phyloP scores from a whole-genome alignment of 2,113 vertebrate genomes.

The Heterotis niloticus region DNA sequence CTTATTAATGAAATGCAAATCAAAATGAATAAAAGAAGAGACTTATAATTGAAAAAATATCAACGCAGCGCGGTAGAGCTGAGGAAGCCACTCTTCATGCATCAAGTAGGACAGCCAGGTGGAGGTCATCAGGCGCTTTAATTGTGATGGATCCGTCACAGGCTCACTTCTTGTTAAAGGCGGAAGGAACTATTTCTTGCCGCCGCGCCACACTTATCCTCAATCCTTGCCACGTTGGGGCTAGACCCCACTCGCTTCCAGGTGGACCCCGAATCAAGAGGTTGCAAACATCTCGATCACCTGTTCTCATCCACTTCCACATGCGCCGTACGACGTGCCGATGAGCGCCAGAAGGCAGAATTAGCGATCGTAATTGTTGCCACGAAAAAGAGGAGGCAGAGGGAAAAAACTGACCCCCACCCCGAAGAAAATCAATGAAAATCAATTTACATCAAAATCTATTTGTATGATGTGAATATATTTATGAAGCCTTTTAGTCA shows the following conservation, averaged over 20 bases:
- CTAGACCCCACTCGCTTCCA: background rate
- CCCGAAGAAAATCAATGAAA: background rate
- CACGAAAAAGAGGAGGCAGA: background rate
- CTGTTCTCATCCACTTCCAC: too few species aligned
- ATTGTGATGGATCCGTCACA: slow-evolving; percentile 75
- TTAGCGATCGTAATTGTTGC: background rate
- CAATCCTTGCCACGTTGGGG: too few species aligned
- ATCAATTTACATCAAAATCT: background rate
- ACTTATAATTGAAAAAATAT: slow-evolving; percentile 14
- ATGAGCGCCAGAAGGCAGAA: background rate
- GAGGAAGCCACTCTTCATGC: slow-evolving; percentile 21
- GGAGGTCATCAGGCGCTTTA: slow-evolving; percentile 64
- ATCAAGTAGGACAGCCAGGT: slow-evolving; percentile 32
- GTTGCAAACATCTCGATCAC: too few species aligned
- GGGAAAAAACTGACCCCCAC: background rate
- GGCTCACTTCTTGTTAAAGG: slow-evolving; percentile 77
- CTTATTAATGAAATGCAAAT: too few species aligned
- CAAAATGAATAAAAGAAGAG: too few species aligned
- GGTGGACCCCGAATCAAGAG: background rate
- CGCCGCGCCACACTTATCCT: slow-evolving; percentile 38
- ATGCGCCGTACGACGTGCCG: background rate
- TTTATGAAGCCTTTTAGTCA: background rate
- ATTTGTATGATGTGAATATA: background rate
- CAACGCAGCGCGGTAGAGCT: slow-evolving; percentile 41
- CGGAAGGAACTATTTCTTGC: too few species aligned